Evolutionary conservation across 1,140 invertebrate species (phyloP), one percentile per base, ranked within the genome.

Genomic region (Lordiphosa collinella): DNA sequence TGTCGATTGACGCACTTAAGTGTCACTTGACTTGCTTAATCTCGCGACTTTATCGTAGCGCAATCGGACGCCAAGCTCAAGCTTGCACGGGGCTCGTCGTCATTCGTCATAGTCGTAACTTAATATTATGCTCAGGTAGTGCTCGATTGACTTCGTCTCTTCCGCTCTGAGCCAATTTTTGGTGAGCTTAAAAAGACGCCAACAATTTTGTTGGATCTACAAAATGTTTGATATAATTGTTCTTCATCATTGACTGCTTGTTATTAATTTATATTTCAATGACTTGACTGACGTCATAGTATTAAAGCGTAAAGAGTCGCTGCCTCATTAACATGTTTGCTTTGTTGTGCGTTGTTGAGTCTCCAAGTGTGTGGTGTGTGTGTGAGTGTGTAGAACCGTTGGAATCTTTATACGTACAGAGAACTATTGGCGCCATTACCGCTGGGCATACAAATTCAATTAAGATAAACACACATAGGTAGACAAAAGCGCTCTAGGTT

Each of bases 11-110:
- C 78, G 78, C 72, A 82, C 67, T 84, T 82, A 60, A 59, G 60
- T 73, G 78, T 84, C 79, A 73, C 79, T 85, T 85, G 78, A 84
- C 78, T 78, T 72, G 78, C 64, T 78, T 82, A 82, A 82, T 82
- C 78, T 82, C 72, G 78, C 78, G 79, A 78, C 78, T 82, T 80
- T 82, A 82, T 84, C 73, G 64, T 85, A 69, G 67, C 76, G 60
- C 58, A 84, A 72, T 76, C 75, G 76, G 59, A 66, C 73, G 73
- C 58, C 53, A 64, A 53, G 49, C 25, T 54, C 50, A 25, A 51
- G 51, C 38, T 70, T 38, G 25, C 25, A 29, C 25, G 22, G 10
- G 25, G 50, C 22, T 68, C 36, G 48, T 37, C 56, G 25, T 48
- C 44, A 43, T 35, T 60, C 56, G 62, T 68, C 54, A 75, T 66